Base-by-base conservation (phyloP, 2,113 vertebrate genomes). In the zebrafish (Danio rerio) region DNA sequence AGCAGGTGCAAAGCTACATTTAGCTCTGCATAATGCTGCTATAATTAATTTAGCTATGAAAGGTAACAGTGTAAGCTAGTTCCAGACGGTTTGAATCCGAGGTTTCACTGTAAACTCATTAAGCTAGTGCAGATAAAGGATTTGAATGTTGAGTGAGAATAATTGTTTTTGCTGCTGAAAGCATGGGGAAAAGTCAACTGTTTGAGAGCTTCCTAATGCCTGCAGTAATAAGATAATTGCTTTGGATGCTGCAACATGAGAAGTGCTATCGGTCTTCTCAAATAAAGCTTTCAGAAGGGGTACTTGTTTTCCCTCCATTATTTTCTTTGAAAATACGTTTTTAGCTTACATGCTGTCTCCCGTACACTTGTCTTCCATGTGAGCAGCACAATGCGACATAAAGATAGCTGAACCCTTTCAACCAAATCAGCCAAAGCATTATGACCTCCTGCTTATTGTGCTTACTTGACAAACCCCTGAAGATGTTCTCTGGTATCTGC, bases 1-100 rank as follows among this genome's bases (percentile, higher is more conserved):
- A 70, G 74, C 88, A 90, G 90, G 84, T 91, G 87, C 78, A 84
- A 21, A 8, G 81, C 84, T 80, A 75, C 82, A 80, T 82, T 86
- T 71, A 83, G 71, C 66, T 55, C n/a, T 56, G 49, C 62, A 77
- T 89, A 86, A 73, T 76, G 83, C 82, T 87, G 61, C 83, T 70
- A 42, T 82, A 77, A 80, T 84, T 49, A 43, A 52, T 87, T 82
- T 63, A 62, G 66, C 80, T 10, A 83, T 31, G 81, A 81, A 82
- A 82, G 45, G 42, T 82, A 56, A 83, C 87, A n/a, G 49, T 55
- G 81, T 86, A 70, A 86, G 0, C 68, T 73, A 49, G 68, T 63
- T 79, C 43, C 73, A 31, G 21, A 56, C 79, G 18, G 18, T 63
- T 50, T 69, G 79, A 73, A 72, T 52, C 61, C 82, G 59, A 80